Evolutionary conservation across 2,113 vertebrate species (phyloP).

Genomic region (Fregetta grallaria): DNA sequence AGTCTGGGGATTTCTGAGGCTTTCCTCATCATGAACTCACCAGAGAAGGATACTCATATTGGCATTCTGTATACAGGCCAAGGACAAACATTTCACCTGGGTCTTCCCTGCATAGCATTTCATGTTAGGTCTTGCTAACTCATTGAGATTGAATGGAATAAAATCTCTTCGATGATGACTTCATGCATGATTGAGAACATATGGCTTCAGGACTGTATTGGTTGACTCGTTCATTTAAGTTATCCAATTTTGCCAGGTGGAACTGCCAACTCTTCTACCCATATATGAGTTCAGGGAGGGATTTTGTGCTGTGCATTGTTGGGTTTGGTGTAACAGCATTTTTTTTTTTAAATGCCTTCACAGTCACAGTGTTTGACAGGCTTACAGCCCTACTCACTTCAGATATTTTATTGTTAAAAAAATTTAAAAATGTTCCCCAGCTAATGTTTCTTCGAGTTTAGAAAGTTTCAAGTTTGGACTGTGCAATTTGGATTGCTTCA

Average conservation of each 20-base stretch:
- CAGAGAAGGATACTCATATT: neutral
- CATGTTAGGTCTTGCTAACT: neutral
- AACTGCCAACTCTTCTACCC: neutral
- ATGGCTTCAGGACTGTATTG: neutral
- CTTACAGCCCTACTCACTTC: neutral
- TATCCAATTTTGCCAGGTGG: neutral
- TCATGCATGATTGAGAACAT: neutral
- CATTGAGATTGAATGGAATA: neutral
- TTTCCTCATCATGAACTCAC: neutral
- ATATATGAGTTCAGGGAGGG: neutral
- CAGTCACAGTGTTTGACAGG: neutral
- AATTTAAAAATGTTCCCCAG: neutral
- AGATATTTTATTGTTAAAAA: neutral
- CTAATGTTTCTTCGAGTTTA: neutral
- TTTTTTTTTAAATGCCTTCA: neutral
- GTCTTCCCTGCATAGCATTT: neutral
- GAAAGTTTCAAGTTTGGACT: neutral
- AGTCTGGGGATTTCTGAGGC: neutral
- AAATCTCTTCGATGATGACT: neutral
- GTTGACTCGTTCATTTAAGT: neutral
- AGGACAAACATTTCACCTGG: neutral
- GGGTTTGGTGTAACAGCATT: neutral
- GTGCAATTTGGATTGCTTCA: neutral
- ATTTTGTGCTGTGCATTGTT: neutral
- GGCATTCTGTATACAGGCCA: neutral